phyloP scores from a whole-genome alignment of 2,113 vertebrate species.

The Coturnix japonica region DNA sequence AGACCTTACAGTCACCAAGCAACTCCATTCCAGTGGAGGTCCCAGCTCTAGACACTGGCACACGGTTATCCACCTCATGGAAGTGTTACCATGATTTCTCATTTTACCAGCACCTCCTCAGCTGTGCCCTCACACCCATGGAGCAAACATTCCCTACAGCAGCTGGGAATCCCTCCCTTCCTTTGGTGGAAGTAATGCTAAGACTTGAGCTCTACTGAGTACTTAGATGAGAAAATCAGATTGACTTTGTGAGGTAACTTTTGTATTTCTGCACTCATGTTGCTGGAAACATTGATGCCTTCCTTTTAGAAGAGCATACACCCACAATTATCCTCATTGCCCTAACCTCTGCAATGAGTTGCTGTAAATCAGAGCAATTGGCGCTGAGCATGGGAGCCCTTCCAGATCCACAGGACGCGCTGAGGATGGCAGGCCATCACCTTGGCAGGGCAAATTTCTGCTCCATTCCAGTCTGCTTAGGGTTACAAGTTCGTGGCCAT shows the following conservation, averaged over 20 bases:
- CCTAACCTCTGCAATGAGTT: background rate
- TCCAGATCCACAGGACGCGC: background rate
- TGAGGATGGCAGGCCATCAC: background rate
- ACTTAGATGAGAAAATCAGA: slow-evolving; percentile 32
- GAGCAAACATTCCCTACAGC: background rate
- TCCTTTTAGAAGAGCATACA: slow-evolving; percentile 12
- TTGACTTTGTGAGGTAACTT: slow-evolving; percentile 21
- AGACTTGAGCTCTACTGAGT: background rate
- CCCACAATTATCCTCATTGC: background rate
- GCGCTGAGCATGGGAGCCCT: background rate
- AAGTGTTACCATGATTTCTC: background rate
- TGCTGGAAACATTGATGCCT: background rate
- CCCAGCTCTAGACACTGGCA: background rate
- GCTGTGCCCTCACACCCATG: background rate
- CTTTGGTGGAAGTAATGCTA: background rate
- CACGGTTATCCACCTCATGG: background rate
- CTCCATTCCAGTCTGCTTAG: background rate
- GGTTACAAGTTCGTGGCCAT: background rate
- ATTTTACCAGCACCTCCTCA: background rate
- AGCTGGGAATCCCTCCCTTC: background rate
- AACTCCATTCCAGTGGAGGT: background rate
- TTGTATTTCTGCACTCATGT: background rate
- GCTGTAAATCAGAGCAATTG: background rate
- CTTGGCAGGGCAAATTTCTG: background rate
- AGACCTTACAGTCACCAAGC: background rate